phyloP scores from a whole-genome alignment of 2,113 vertebrate species.

The Ceuthmochares aereus region DNA sequence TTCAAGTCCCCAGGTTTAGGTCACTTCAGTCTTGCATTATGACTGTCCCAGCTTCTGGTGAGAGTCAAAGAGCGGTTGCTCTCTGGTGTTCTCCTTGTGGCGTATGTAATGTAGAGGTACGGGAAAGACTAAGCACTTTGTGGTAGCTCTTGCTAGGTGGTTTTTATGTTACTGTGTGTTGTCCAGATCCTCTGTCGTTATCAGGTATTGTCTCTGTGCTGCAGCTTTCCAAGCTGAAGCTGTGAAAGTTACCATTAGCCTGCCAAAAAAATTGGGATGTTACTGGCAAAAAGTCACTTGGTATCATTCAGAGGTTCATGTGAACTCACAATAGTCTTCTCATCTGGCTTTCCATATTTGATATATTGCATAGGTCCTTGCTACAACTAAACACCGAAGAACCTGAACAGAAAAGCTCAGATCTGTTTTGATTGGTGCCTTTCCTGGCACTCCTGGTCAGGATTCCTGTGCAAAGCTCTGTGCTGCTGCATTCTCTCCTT shows the following conservation, averaged over 20 bases:
- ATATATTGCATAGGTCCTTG: not conserved
- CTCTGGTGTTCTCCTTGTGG: rapidly evolving
- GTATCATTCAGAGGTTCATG: not conserved
- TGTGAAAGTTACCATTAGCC: not conserved
- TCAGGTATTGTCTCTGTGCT: not conserved
- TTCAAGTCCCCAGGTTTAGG: not conserved
- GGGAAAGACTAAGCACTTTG: not conserved
- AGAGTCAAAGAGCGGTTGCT: not conserved
- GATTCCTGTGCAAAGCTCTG: not conserved
- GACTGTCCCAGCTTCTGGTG: not conserved
- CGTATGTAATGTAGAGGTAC: not conserved
- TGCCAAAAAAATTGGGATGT: not conserved
- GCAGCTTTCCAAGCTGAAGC: not conserved
- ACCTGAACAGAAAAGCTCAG: not conserved
- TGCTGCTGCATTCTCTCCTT: not conserved
- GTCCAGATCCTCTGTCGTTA: not conserved
- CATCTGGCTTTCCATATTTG: not conserved
- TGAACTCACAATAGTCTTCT: not conserved
- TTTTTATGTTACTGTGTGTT: not conserved
- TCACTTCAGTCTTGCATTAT: not conserved
- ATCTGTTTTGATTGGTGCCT: not conserved
- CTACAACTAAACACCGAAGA: not conserved
- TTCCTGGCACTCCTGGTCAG: not conserved
- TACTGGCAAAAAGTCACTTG: not conserved
- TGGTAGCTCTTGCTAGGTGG: not conserved